Evolutionary conservation across 2,113 vertebrate genomes (phyloP), one percentile per base, ranked within the genome.

Genomic region (Chlamydotis undulata): DNA sequence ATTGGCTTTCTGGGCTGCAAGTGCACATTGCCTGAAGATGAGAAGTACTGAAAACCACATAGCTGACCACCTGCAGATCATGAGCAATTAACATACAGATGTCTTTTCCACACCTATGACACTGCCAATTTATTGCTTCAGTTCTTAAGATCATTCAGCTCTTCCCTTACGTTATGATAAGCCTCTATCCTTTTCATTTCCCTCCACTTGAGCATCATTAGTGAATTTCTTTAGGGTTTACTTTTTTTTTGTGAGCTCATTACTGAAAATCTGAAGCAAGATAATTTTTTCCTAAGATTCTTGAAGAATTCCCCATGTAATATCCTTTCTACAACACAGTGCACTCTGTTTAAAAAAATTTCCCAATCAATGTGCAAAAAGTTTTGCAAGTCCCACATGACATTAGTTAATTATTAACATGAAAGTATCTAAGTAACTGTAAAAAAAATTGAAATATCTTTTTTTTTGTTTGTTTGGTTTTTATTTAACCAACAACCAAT

Each of bases 31-130:
- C 11, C 8, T 18, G 37, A 61, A 76, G 10, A 56, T 59, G 76
- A 39, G 0, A 0, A 1, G 1, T 23, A 45, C 10, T 33, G 28
- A 55, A 69, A 69, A 45, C 55, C 41, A 4, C 22, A 67, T 31
- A 57, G 23, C 14, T 76, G 49, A n/a, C 5, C 52, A 56, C 0
- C 0, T 73, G 16, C 13, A 64, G 21, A 60, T 49, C 29, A 63
- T 17, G 18, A 89, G 57, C 47, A 81, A 50, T 81, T 83, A 83
- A 50, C 47, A 60, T 6, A 85, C 4, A 73, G 35, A 41, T 16
- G 8, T 3, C 29, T 87, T 85, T 93, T 39, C 25, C 26, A 77
- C 22, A 65, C 5, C 6, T 94, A n/a, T 53, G 11, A 50, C 8
- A 33, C 12, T 50, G 8, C 14, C 16, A 81, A 23, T 73, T 60